Percentiles rank a stretch among this genome's conserved stretches.
Conservation (phyloP, 2,797 vertebrate species). For the Chaunax sp. region DNA sequence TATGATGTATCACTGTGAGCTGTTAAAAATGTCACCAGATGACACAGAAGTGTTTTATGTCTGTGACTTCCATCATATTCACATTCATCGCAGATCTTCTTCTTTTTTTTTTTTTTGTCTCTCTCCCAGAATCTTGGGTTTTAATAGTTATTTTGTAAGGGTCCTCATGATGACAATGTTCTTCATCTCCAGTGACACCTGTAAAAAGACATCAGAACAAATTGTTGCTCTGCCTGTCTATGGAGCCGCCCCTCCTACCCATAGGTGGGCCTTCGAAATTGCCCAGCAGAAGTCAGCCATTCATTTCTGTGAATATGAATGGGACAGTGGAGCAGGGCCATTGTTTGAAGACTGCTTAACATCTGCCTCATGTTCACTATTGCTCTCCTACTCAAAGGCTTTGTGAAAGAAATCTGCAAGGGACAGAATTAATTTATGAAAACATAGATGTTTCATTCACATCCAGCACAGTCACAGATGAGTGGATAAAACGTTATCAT, state of each 20-base stretch:
- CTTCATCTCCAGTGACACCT: constrained; percentile 8
- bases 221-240: constrained; percentile 32
- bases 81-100: neutral
- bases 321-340: constrained; percentile 37
- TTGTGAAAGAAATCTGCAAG: constrained; percentile 22
- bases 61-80: constrained; percentile 5
- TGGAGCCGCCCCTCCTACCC: constrained; percentile 28
- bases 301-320: constrained; percentile 45
- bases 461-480: constrained; percentile 20
- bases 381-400: constrained; percentile 20
- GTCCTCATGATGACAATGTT: neutral
- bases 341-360: constrained; percentile 43
- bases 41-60: neutral
- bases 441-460: constrained; percentile 17
- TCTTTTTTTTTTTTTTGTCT: too few relatives aligned
- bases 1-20: constrained; percentile 1
- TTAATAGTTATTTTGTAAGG: too few relatives aligned
- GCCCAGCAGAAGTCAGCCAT: constrained; percentile 37
- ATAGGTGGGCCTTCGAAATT: constrained; percentile 30
- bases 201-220: constrained; percentile 18
- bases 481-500: constrained; percentile 21
- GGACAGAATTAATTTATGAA: constrained; percentile 36
- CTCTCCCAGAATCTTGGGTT: too few relatives aligned
- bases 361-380: constrained; percentile 43
- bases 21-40: neutral